Base-by-base conservation (phyloP, 1,140 invertebrate species). In the Polypedilum pembai region DNA sequence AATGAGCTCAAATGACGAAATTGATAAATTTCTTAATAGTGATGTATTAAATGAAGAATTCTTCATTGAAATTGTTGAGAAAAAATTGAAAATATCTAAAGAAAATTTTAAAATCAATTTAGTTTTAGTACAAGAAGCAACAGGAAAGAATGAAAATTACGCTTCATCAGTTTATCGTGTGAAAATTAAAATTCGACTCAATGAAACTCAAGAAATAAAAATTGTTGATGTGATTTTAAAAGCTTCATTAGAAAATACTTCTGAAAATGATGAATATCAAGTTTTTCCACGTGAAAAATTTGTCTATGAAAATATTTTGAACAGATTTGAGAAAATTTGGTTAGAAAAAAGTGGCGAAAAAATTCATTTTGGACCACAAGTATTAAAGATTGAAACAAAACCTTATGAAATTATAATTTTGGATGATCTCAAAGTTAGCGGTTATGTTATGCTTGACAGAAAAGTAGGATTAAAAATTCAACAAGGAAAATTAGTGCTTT, bases 391-490 rank as follows among this genome's bases (percentile, higher is more conserved):
- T 17, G 12, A 40, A 17, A 33, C 20, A 4, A 75, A 80, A 56
- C 78, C 83, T 40, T 82, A 84, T 18, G 33, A 77, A 18, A 76
- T 84, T 15, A 75, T 86, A n/a, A 78, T 85, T 3, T 77, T 86
- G 2, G 84, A 86, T 69, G 86, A 87, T 78, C 77, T 87, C 4
- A 76, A 80, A 24, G 78, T 79, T 33, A 75, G 80, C 4, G 85
- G 85, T 7, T 87, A 82, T 78, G 79, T 82, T 20, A 86, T 87
- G 83, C 80, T 82, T 1, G 78, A 83, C 76, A 80, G 85, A 73
- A 78, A 83, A 45, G 73, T 78, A 45, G 84, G 85, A 15, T 78
- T 87, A 66, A 84, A 86, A 76, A 74, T 84, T 33, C 73, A 81
- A 8, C 85, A 86, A 74, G 79, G 79, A 33, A 75, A 81, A 74